Evolutionary conservation across 2,797 vertebrate species (phyloP), one percentile per base, ranked within the genome.

Genomic region (Cryptoblepharus egeriae): DNA sequence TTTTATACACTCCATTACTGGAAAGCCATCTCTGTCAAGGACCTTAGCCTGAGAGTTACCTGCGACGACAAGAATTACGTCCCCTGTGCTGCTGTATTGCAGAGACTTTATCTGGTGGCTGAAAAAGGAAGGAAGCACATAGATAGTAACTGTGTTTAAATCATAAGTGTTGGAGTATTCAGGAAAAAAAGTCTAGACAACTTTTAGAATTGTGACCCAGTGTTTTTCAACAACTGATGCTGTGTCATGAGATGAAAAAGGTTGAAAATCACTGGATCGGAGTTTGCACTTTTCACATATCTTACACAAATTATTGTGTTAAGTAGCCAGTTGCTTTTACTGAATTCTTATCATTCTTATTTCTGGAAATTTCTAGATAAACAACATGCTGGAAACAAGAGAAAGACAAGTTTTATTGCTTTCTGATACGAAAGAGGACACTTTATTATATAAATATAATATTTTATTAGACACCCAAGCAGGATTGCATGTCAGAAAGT

Each of bases 11-110:
- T 99, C 98, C 96, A 99, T 97, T 58, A 99, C 98, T 26, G 97
- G 98, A 94, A 99, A 99, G 76, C 99, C 98, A 81, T 99, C 99
- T 75, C 98, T 97, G 93, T 99, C 98, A 90, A 99, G 95, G 77
- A 99, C 98, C 90, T 99, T 99, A 80, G 98, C 98, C 89, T 99
- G 98, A 42, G 98, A 97, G 58, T 98, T 99, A 65, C 98, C 98
- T 30, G 99, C 97, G 45, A 99, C 97, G 67, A 99, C 98, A 1
- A 99, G 96, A 93, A 99, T 97, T 85, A 97, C 98, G 79, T 99
- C 99, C 71, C 98, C 99, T 0, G 99, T 99, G 92, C 96, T 95
- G 92, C 98, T 99, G 82, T 99, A 99, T 92, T 99, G 98, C 82
- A 99, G 91, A 57, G 98, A 96, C 82, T 95, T 98, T 93, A 99